Percentiles rank a stretch among this genome's conserved stretches.
Conservation (phyloP, 2,113 vertebrate genomes). For the Eptesicus fuscus region DNA sequence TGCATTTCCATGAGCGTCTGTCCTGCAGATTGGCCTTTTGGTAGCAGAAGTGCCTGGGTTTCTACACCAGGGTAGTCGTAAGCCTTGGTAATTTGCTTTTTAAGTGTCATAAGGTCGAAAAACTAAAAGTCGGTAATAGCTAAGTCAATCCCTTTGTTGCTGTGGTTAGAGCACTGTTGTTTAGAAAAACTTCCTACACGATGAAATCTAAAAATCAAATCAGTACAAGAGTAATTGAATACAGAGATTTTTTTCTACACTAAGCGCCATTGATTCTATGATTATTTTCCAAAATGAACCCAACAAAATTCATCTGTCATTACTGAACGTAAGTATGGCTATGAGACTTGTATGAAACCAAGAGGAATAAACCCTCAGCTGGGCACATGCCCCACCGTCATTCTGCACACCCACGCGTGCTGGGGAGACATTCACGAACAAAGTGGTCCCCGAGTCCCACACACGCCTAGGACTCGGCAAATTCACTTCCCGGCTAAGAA, state of each 20-base stretch:
- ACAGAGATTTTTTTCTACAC: not conserved
- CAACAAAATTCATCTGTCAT: not conserved
- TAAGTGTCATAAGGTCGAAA: not conserved
- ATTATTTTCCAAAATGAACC: not conserved
- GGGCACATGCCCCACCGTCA: not conserved
- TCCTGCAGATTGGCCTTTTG: not conserved
- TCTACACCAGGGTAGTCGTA: not conserved
- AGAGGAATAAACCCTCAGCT: not conserved
- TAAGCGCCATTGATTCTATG: not conserved
- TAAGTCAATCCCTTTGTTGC: not conserved
- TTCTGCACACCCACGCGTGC: not conserved
- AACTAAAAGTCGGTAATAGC: not conserved
- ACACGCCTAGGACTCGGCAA: not conserved
- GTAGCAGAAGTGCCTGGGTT: not conserved
- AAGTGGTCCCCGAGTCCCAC: not conserved
- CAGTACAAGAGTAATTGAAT: not conserved
- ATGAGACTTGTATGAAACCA: not conserved
- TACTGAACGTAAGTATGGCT: not conserved
- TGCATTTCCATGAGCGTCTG: not conserved
- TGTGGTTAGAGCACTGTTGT: not conserved
- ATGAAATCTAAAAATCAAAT: not conserved
- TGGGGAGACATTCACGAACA: not conserved
- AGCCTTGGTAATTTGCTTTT: not conserved
- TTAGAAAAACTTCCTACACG: not conserved
- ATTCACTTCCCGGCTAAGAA: conserved; percentile 10